Conservation (phyloP, 92 coral and sea anemone species). For the Porites divaricata region DNA sequence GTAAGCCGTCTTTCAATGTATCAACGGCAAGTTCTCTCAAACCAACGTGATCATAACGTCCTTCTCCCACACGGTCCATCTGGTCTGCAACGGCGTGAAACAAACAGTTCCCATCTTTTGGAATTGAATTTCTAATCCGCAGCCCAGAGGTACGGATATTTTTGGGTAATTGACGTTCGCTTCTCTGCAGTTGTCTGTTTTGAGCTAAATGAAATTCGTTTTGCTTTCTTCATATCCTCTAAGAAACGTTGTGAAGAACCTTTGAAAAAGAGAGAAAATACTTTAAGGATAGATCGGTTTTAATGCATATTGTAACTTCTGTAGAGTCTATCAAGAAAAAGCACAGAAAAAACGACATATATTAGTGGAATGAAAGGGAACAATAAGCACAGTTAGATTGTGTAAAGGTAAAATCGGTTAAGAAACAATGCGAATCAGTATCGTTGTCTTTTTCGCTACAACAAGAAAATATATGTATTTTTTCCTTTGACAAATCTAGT, state of each 20-base stretch:
- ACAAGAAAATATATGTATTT: too few relatives aligned
- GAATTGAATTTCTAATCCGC: constrained; percentile 2
- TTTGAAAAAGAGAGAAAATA: neutral
- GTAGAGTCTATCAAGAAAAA: too few relatives aligned
- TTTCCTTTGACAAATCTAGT: too few relatives aligned
- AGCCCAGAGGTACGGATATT: constrained; percentile 23
- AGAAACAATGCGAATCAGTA: too few relatives aligned
- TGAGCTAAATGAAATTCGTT: neutral
- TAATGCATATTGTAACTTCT: too few relatives aligned
- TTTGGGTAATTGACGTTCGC: neutral
- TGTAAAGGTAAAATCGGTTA: too few relatives aligned
- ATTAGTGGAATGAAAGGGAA: too few relatives aligned
- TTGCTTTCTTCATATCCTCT: neutral
- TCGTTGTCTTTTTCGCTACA: too few relatives aligned
- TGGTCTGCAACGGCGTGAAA: constrained; percentile 30
- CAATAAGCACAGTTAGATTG: too few relatives aligned
- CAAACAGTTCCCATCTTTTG: constrained; percentile 21
- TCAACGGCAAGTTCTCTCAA: constrained; percentile 13
- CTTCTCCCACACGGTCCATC: constrained; percentile 15
- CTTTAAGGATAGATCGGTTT: too few relatives aligned
- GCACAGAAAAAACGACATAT: too few relatives aligned
- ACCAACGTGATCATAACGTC: neutral
- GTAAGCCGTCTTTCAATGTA: constrained; percentile 9
- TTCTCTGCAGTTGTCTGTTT: neutral
- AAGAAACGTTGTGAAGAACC: constrained; percentile 19